Evolutionary conservation across 2,888 invertebrate genomes (phyloP).

Genomic region (Rhingia rostrata): DNA sequence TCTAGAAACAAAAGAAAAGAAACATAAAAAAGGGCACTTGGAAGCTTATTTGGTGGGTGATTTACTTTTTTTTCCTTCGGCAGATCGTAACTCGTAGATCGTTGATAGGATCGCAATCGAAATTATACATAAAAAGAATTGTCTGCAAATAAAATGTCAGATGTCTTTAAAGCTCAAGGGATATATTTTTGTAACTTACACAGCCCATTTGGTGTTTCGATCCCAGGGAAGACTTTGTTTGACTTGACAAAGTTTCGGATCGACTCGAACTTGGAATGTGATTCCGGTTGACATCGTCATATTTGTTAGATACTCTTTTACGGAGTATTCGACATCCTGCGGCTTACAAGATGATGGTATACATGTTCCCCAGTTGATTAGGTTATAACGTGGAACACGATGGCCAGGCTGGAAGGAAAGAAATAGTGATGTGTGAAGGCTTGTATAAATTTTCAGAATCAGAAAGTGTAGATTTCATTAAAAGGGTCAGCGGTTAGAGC

Average conservation of each 20-base stretch:
- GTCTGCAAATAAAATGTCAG: slow-evolving; percentile 77
- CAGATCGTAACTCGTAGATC: slow-evolving; percentile 79
- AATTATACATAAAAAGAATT: slow-evolving; percentile 83
- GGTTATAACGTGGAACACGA: slow-evolving; percentile 87
- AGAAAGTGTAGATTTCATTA: too few relatives aligned
- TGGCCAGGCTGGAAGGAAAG: slow-evolving; percentile 86
- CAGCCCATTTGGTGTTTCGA: slow-evolving; percentile 83
- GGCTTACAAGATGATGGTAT: slow-evolving; percentile 86
- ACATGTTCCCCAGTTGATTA: slow-evolving; percentile 88
- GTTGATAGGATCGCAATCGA: slow-evolving; percentile 81
- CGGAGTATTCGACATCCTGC: slow-evolving; percentile 85
- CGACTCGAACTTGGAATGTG: slow-evolving; percentile 85
- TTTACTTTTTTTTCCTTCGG: slow-evolving; percentile 78
- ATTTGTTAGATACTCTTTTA: slow-evolving; percentile 83
- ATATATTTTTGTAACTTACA: slow-evolving; percentile 80
- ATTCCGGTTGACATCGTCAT: slow-evolving; percentile 85
- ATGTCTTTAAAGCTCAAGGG: neutral
- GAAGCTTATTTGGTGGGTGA: slow-evolving; percentile 39
- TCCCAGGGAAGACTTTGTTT: slow-evolving; percentile 82
- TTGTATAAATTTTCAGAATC: neutral
- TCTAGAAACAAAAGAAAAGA: slow-evolving; percentile 79
- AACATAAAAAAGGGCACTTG: neutral
- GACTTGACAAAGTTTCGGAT: slow-evolving; percentile 86
- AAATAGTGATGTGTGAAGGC: slow-evolving; percentile 2
- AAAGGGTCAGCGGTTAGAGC: too few relatives aligned